Evolutionary conservation across 2,888 invertebrate species (phyloP).

Genomic region (Cantharis flavilabris): DNA sequence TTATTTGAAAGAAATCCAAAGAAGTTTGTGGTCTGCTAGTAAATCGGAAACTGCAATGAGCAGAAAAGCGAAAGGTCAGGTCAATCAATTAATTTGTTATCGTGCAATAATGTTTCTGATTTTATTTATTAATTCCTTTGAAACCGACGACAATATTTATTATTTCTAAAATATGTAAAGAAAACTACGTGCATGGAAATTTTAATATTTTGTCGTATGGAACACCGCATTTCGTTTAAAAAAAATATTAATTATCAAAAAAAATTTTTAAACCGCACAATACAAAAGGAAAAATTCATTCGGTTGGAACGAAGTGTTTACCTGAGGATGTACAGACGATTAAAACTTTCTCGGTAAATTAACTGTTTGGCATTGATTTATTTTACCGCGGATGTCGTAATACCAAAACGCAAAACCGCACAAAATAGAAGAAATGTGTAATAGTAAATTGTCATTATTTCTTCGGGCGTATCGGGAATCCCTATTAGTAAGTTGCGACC

Average conservation of each 20-base stretch:
- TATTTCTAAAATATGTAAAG: background rate
- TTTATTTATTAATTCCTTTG: background rate
- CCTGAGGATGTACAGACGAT: background rate
- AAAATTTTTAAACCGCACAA: background rate
- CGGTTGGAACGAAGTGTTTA: background rate
- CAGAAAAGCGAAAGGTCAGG: background rate
- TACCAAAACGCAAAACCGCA: background rate
- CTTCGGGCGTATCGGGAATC: slow-evolving; percentile 15
- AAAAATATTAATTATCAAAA: background rate
- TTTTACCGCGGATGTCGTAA: background rate
- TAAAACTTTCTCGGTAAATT: background rate
- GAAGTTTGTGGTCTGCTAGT: background rate
- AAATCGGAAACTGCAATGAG: background rate
- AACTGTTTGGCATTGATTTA: background rate
- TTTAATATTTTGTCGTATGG: background rate
- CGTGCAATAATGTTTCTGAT: background rate
- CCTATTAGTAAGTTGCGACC: slow-evolving; percentile 12
- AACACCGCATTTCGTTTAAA: background rate
- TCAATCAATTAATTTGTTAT: background rate
- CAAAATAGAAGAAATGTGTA: background rate
- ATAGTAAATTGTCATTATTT: slow-evolving; percentile 2
- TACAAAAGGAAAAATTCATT: background rate
- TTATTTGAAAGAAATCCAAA: background rate
- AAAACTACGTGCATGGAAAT: background rate
- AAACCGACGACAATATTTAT: background rate